Evolutionary conservation across 2,113 vertebrate species (phyloP).

Genomic region (Phodopus roborovskii): DNA sequence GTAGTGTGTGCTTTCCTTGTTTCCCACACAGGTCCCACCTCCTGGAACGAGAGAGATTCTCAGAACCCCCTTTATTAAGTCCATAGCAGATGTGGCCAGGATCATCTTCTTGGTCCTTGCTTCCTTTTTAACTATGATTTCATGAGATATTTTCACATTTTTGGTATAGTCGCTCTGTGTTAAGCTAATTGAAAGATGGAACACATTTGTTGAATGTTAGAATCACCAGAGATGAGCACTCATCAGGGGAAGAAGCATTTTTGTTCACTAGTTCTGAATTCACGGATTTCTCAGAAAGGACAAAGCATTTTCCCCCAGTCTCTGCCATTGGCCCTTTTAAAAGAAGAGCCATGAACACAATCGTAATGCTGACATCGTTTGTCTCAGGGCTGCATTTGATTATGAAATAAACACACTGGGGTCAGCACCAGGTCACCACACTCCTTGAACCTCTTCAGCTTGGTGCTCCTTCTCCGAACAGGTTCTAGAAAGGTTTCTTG

Average conservation of each 20-base stretch:
- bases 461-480: not conserved
- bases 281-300: slow-evolving; percentile 29
- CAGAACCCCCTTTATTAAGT: not conserved
- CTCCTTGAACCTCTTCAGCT: not conserved
- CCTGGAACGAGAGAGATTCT: no score
- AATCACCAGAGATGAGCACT: slow-evolving; percentile 8
- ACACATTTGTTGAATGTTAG: not conserved
- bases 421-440: not conserved
- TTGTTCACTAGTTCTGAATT: not conserved
- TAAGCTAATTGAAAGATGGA: not conserved
- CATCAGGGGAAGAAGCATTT: not conserved
- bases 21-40: not conserved
- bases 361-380: not conserved
- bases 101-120: not conserved
- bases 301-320: not conserved
- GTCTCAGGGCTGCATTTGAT: slow-evolving; percentile 24
- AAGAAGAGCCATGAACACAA: not conserved
- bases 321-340: slow-evolving; percentile 18
- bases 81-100: not conserved
- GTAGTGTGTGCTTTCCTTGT: not conserved
- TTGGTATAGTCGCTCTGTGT: not conserved
- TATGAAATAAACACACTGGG: not conserved
- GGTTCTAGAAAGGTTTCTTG: not conserved
- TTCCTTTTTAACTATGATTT: not conserved
- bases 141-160: not conserved